Base-by-base conservation (phyloP, 2,797 vertebrate genomes). In the Pseudomugil tenellus region DNA sequence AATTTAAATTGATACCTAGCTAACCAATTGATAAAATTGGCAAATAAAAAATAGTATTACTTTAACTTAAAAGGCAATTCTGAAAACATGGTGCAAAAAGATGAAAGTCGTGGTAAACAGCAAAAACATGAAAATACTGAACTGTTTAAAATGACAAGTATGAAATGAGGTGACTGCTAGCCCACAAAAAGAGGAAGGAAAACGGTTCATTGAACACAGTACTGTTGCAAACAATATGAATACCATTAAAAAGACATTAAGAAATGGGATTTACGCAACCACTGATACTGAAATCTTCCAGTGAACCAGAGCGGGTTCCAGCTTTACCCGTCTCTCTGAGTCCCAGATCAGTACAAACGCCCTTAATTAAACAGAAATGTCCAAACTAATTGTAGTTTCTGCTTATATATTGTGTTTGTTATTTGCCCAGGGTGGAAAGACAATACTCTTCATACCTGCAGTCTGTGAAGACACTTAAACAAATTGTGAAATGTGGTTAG, bases 161-260 rank as follows among this genome's bases (percentile, higher is more conserved):
- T 41, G 61, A 63, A 52, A 63, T 53, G 9, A 62, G 29, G 52
- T 29, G 34, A 28, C 34, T 4, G 25, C 28, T 63, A 34, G 25
- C 52, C 32, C 25, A 53, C 25, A 54, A 28, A 63, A 63, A 41
- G 48, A 63, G 61, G 61, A 63, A 63, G 61, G 11, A 63, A 63
- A 37, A 29, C 37, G 21, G 34, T 32, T 52, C 23, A 2, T 17
- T 48, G n/a, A 21, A 48, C 43, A 46, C 8, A 9, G n/a, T 21
- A 21, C 2, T 23, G 46, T 48, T 12, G 46, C n/a, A 23, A 48
- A 48, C n/a, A 48, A 48, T 23, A 48, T 48, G 35, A 14, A 37
- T 8, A 37, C 8, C 19, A 12, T 48, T 23, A 48, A 10, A 12
- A 7, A 48, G n/a, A 23, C 46, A 4, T 63, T 32, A 63, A 12